Evolutionary conservation across 1,140 invertebrate genomes (phyloP).

Genomic region (Pseudachorutes palmiensis): DNA sequence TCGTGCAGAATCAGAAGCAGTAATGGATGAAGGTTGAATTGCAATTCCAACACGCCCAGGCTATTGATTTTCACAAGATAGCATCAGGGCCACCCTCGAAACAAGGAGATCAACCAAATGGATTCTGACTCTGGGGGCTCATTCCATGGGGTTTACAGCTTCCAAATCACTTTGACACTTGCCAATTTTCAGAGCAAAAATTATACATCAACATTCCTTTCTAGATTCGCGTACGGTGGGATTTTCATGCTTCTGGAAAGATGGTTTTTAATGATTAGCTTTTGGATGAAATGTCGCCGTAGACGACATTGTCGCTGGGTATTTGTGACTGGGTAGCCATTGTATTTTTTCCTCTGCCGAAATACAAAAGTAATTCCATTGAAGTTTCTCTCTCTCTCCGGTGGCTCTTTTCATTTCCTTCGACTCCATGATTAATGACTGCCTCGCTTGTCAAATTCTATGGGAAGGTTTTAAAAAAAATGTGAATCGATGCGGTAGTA

Average conservation of each 20-base stretch:
- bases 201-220: too few species aligned
- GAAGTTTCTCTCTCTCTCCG: neutral
- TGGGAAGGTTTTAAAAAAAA: neutral
- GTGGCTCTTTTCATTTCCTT: neutral
- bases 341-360: too few species aligned
- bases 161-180: neutral
- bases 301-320: too few species aligned
- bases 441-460: neutral
- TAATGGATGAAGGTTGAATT: neutral
- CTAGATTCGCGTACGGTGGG: too few species aligned
- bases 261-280: too few species aligned
- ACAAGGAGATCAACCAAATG: neutral
- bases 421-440: neutral
- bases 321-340: too few species aligned
- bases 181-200: too few species aligned
- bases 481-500: neutral
- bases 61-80: neutral
- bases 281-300: too few species aligned
- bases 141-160: neutral
- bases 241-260: too few species aligned
- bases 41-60: neutral
- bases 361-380: slow-evolving; percentile 2
- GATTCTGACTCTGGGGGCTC: neutral
- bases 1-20: neutral
- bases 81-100: neutral